Evolutionary conservation across 2,113 vertebrate species (phyloP), one percentile per base, ranked within the genome.

Genomic region (Tachysurus vachellii): DNA sequence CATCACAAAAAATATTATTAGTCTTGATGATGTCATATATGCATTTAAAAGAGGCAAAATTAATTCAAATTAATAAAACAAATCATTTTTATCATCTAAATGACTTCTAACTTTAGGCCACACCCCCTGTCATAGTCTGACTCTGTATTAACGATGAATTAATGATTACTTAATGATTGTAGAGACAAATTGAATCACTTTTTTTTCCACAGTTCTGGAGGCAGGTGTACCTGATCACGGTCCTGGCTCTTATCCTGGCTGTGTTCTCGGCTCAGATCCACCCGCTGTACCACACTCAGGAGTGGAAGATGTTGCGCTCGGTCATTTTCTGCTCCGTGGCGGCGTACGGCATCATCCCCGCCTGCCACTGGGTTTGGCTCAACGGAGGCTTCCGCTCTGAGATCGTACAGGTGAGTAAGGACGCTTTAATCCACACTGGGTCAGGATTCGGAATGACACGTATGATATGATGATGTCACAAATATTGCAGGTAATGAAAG

Each of bases 241-340:
- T 99, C 88, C 95, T 99, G 73, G 97, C 96, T 0, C 91, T 96
- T 95, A 97, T 99, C 93, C 89, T 99, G 93, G 97, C 97, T 0
- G 97, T 99, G 56, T 99, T 99, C 92, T 97, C 97, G 19, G 97
- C 97, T 31, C 98, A 99, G 94, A 96, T 99, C 61, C 98, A 99
- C 59, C 98, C 98, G 59, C 97, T 85, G 93, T 99, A 99, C 95
- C 97, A 98, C 94, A 98, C 96, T 0, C 96, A 97, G 42, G 97
- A 97, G 86, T 99, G 98, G 97, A 96, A 96, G 68, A 92, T 92
- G 17, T 95, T 98, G 83, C 96, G 97, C 42, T 96, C 95, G 1
- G 1, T 95, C 70, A 98, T 98, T 93, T 99, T 99, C 86, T 99
- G 96, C 91, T 97, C 95, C 0, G 97, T 99, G 68, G 97, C 97